phyloP scores from a whole-genome alignment of 2,888 invertebrate species.

The Drosophila putrida region DNA sequence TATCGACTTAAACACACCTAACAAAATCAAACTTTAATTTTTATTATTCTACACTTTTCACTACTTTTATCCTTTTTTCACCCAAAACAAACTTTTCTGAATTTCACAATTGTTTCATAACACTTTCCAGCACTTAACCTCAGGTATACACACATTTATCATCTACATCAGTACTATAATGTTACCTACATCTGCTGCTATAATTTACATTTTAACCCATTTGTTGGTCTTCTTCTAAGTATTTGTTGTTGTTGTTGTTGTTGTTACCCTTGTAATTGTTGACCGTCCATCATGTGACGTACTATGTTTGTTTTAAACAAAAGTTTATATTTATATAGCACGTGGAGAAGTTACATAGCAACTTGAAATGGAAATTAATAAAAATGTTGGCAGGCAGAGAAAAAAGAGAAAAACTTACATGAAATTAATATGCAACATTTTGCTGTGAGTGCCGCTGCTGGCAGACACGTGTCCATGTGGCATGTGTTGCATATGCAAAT shows the following conservation, averaged over 20 bases:
- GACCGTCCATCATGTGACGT: constrained; percentile 68
- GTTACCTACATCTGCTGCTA: constrained; percentile 56
- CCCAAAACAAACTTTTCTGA: neutral
- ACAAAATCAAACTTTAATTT: too few relatives aligned
- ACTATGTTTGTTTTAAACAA: constrained; percentile 70
- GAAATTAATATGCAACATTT: constrained; percentile 75
- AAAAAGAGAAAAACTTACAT: constrained; percentile 33
- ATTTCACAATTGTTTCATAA: constrained; percentile 4
- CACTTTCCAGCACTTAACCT: constrained; percentile 4
- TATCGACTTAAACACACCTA: too few relatives aligned
- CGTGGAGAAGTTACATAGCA: constrained; percentile 30
- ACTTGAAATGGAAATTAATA: constrained; percentile 72
- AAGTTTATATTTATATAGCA: constrained; percentile 62
- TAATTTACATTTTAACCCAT: constrained; percentile 67
- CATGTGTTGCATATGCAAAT: constrained; percentile 65
- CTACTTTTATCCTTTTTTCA: neutral
- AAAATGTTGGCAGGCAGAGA: constrained; percentile 46
- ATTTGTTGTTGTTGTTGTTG: constrained; percentile 12
- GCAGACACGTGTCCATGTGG: constrained; percentile 52
- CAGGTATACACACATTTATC: constrained; percentile 20
- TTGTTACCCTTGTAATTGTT: constrained; percentile 57
- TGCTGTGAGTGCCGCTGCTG: constrained; percentile 57
- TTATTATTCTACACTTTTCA: too few relatives aligned
- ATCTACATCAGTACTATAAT: constrained; percentile 32
- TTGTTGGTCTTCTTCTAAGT: constrained; percentile 24